phyloP scores from a whole-genome alignment of 2,888 invertebrate species.

The Balanococcus diminutus region DNA sequence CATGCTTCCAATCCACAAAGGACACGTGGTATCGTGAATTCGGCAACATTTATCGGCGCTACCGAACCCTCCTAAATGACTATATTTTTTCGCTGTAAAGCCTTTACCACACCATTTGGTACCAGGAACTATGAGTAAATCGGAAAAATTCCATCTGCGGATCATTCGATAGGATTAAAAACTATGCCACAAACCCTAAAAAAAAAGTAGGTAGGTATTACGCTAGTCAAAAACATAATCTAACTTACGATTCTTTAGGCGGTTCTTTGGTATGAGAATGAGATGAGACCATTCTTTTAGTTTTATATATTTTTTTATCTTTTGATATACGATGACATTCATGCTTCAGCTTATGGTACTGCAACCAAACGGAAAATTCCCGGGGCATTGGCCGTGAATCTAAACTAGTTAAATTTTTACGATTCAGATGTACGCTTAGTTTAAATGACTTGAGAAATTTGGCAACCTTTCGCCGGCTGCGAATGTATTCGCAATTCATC shows the following conservation, averaged over 20 bases:
- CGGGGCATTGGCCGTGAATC: slow-evolving; percentile 62
- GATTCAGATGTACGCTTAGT: slow-evolving; percentile 26
- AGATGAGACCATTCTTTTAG: slow-evolving; percentile 58
- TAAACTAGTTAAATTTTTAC: slow-evolving; percentile 55
- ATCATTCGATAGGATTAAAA: neutral
- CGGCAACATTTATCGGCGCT: slow-evolving; percentile 83
- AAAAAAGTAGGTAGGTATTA: neutral
- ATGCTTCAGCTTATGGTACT: slow-evolving; percentile 67
- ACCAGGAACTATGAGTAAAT: slow-evolving; percentile 76
- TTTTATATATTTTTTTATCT: slow-evolving; percentile 61
- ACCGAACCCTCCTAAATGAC: slow-evolving; percentile 82
- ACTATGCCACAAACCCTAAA: neutral
- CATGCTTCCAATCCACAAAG: slow-evolving; percentile 82
- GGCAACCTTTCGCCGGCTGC: slow-evolving; percentile 65
- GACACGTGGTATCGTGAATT: slow-evolving; percentile 84
- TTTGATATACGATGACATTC: slow-evolving; percentile 63
- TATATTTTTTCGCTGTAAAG: slow-evolving; percentile 78
- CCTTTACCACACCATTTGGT: slow-evolving; percentile 95
- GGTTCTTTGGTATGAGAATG: slow-evolving; percentile 44
- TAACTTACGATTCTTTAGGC: slow-evolving; percentile 52
- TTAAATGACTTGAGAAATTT: slow-evolving; percentile 68
- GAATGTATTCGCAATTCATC: slow-evolving; percentile 73
- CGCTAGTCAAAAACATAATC: neutral
- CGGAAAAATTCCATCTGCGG: slow-evolving; percentile 49
- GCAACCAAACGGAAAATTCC: slow-evolving; percentile 66